Evolutionary conservation across 2,113 vertebrate genomes (phyloP).

Genomic region (Lasiurus borealis): DNA sequence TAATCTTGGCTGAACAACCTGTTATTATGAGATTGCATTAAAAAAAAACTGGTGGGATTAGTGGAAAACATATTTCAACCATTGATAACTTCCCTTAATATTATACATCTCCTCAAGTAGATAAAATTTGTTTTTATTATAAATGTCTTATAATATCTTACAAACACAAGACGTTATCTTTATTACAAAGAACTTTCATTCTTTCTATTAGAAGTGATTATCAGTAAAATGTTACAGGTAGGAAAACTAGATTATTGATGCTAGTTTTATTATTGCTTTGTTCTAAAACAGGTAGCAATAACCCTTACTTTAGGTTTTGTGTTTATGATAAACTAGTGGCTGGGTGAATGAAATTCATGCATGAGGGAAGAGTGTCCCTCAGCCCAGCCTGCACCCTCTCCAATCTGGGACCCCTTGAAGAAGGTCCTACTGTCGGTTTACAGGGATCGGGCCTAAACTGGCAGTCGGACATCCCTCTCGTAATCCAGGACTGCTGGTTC

Average conservation of each 20-base stretch:
- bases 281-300: background rate
- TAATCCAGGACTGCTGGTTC: too few species aligned
- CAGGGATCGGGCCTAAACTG: too few species aligned
- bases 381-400: too few species aligned
- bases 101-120: conserved; percentile 52
- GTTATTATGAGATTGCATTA: conserved; percentile 64
- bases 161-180: conserved; percentile 5
- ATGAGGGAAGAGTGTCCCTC: too few species aligned
- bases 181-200: conserved; percentile 37
- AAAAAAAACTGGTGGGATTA: conserved; percentile 64
- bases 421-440: too few species aligned
- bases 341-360: too few species aligned
- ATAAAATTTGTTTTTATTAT: conserved; percentile 20
- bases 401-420: too few species aligned
- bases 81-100: conserved; percentile 34
- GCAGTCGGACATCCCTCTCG: too few species aligned
- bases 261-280: background rate
- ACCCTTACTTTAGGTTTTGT: background rate
- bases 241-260: background rate
- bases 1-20: conserved; percentile 71
- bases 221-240: conserved; percentile 44
- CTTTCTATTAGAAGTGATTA: conserved; percentile 16
- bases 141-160: conserved; percentile 20
- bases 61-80: conserved; percentile 59
- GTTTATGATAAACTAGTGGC: background rate